Conservation (phyloP, 2,888 invertebrate genomes). For the Oligia strigilis region DNA sequence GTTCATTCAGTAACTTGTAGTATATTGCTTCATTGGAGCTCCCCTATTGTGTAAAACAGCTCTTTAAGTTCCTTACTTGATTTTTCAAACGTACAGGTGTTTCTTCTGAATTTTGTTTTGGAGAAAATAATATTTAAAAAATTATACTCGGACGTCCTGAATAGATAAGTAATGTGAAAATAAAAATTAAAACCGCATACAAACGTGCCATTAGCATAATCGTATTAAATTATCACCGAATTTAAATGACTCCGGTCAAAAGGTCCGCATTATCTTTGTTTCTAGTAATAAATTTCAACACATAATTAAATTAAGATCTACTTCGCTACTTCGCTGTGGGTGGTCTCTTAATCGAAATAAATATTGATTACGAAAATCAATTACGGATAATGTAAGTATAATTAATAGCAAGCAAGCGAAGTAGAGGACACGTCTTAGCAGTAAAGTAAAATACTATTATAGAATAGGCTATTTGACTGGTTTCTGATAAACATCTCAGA, state of each 20-base stretch:
- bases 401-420: not conserved
- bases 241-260: slow-evolving; percentile 49
- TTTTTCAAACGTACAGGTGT: not conserved
- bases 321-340: slow-evolving; percentile 37
- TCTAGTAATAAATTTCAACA: slow-evolving; percentile 47
- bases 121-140: no score
- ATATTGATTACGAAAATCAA: slow-evolving; percentile 17
- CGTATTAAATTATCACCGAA: slow-evolving; percentile 55
- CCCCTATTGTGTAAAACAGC: slow-evolving; percentile 9
- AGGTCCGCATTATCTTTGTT: slow-evolving; percentile 56
- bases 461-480: no score
- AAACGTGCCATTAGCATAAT: slow-evolving; percentile 42
- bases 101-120: not conserved
- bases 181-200: not conserved
- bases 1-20: slow-evolving; percentile 54
- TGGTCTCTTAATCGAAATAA: slow-evolving; percentile 43
- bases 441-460: not conserved
- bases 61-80: not conserved
- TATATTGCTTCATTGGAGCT: slow-evolving; percentile 37
- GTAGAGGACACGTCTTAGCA: no score
- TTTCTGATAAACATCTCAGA: no score
- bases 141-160: not conserved
- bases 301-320: slow-evolving; percentile 48
- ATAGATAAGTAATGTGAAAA: not conserved
- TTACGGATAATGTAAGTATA: slow-evolving; percentile 4